Percentiles rank a stretch among this genome's conserved stretches.
Evolutionary conservation across 2,888 invertebrate species (phyloP).

Genomic region (Agrilus cyanescens): DNA sequence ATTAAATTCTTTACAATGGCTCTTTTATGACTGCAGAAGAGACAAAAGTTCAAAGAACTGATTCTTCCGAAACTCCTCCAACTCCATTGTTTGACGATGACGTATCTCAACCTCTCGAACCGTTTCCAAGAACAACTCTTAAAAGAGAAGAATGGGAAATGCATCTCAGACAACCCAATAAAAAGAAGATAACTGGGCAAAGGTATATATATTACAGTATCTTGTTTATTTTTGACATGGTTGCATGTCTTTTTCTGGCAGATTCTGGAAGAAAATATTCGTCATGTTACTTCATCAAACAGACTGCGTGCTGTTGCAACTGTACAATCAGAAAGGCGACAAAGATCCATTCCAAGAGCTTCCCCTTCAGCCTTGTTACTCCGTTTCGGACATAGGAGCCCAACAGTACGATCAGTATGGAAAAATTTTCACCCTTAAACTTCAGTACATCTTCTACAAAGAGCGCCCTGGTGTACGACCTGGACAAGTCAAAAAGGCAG

Average conservation of each 20-base stretch:
- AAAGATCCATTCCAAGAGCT: constrained; percentile 92
- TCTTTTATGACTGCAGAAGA: constrained; percentile 17
- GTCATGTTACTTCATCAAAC: constrained; percentile 67
- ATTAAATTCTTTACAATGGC: not conserved
- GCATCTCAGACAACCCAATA: constrained; percentile 89
- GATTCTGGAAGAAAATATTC: constrained; percentile 96
- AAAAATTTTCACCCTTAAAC: constrained; percentile 94
- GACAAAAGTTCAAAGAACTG: constrained; percentile 37
- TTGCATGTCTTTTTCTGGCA: constrained; percentile 20
- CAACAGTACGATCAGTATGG: constrained; percentile 99
- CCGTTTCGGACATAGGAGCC: constrained; percentile 85
- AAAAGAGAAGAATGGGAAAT: constrained; percentile 89
- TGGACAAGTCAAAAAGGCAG: constrained; percentile 88
- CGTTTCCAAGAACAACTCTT: constrained; percentile 72
- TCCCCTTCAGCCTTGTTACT: constrained; percentile 88
- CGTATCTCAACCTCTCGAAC: constrained; percentile 80
- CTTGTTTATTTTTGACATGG: not conserved
- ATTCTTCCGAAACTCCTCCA: constrained; percentile 73
- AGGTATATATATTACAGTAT: constrained; percentile 32
- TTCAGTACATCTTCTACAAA: constrained; percentile 96
- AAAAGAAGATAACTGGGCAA: constrained; percentile 91
- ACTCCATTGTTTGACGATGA: constrained; percentile 92
- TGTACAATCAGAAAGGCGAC: constrained; percentile 71
- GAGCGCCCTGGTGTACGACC: constrained; percentile 94
- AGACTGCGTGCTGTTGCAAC: constrained; percentile 75